Base-by-base conservation (phyloP, 2,113 vertebrate genomes). In the Meles meles region DNA sequence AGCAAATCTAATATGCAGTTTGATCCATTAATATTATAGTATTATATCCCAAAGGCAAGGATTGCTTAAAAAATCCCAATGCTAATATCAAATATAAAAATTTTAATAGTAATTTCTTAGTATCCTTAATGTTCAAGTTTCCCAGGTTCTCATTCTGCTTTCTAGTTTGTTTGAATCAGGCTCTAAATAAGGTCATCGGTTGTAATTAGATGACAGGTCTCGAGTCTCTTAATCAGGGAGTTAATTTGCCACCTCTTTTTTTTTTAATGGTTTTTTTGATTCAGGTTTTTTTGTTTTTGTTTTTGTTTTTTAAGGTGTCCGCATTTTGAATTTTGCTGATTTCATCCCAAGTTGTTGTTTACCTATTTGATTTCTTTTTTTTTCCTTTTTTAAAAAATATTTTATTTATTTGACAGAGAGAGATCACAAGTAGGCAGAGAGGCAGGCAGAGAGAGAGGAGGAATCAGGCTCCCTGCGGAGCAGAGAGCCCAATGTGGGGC, bases 261-360 rank as follows among this genome's bases (percentile, higher is more conserved):
- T 83, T 93, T 65, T 13, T 72, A 61, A 0, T n/a, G 39, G 17
- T 4, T 76, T 52, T 49, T 81, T 92, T 74, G 15, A 3, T 84
- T 97, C 72, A 90, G 34, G 15, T 61, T 85, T 23, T 59, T 8
- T 85, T 81, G 74, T 13, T 8, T 55, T 55, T 55, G 18, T 21
- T 21, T 17, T 8, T 85, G 69, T 81, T 14, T 8, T 72, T 59
- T 59, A 23, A 55, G 8, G 0, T 72, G 87, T 90, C 27, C 13
- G 12, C 69, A 95, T 71, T 94, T 92, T 79, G 27, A 90, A 85
- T 85, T 86, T 90, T 95, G 11, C 23, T 52, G 18, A 79, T 94
- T 97, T 8, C 34, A 85, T 14, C 10, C 2, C 49, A 90, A 80
- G 65, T 61, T 90, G n/a, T 34, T 80, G n/a, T 42, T 74, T 93